Base-by-base conservation (phyloP, 1,140 invertebrate genomes). In the Latrodectus geometricus region DNA sequence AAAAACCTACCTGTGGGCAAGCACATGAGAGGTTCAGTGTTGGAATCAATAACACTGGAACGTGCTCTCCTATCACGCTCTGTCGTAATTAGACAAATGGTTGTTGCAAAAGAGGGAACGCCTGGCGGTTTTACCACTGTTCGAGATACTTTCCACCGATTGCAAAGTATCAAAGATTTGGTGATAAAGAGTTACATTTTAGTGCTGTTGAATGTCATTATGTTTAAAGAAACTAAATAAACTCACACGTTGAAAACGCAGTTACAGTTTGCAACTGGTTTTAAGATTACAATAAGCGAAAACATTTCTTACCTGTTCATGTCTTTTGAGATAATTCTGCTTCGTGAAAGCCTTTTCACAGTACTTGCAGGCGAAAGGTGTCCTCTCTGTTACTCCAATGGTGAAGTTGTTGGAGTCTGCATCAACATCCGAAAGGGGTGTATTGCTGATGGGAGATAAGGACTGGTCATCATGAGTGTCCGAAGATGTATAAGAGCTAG, bases 281-380 rank as follows among this genome's bases (percentile, higher is more conserved):
- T 35, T 35, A 35, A 35, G 35, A 35, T 35, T n/a, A 35, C 2
- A 35, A 5, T 35, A 5, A 35, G 35, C 1, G 5, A 35, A 35
- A 35, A 35, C 5, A 5, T 1, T 35, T 35, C 91, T 92, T 91
- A 97, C 97, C 95, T 97, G 96, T 92, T 97, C 96, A 93, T 98
- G 97, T 91, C 96, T 96, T 92, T 96, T 97, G 88, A 98, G 93
- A 90, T 96, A 96, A 79, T 94, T 95, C 52, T 96, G 93, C 68
- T 96, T 93, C 1, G 96, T 95, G 92, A 97, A 98, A 72, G 96
- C 95, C 91, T 96, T 96, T 88, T 97, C 95, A 92, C 97, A 98
- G 92, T 96, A 97, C 90, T 95, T 95, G 92, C 96, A 97, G 88
- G 95, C 94, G 92, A 97, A 96, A 61, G 96, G 96, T 50, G 95